A percentile compares a stretch with the other conserved stretches of the same genome.
These are phyloP conservation scores for Cotesia glomerata DNA, from an alignment of 1,140 invertebrate genomes.

Conservation along the genomic window DNA sequence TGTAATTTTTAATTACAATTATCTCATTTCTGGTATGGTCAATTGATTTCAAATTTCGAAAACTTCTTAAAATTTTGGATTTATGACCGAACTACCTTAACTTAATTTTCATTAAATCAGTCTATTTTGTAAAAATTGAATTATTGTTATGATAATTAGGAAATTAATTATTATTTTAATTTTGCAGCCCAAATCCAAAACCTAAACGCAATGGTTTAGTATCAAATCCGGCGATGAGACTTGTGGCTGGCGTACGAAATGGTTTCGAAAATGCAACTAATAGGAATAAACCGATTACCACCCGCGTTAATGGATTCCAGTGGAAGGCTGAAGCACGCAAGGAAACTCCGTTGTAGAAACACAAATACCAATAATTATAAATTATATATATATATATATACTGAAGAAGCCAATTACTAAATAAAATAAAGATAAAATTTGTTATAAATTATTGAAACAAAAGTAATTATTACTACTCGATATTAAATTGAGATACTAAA, in stretches of 20 bases:
- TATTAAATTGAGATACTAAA: conserved; percentile 25
- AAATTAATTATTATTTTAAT: neutral
- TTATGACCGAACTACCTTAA: too few relatives aligned
- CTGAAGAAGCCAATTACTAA: conserved; percentile 22
- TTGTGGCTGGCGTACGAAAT: conserved; percentile 73
- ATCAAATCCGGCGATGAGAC: conserved; percentile 86
- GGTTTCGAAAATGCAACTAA: conserved; percentile 69
- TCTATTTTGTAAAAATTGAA: conserved; percentile 41
- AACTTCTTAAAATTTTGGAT: too few relatives aligned
- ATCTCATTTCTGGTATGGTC: too few relatives aligned
- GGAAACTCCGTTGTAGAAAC: conserved; percentile 61
- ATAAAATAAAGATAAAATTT: conserved; percentile 19
- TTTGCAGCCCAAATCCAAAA: conserved; percentile 65
- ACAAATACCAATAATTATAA: neutral
- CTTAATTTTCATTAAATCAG: too few relatives aligned
- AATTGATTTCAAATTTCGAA: too few relatives aligned
- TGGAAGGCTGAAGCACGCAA: conserved; percentile 61
- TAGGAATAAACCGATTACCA: conserved; percentile 61
- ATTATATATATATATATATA: neutral
- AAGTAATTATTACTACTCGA: too few relatives aligned
- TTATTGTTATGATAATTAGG: conserved; percentile 27
- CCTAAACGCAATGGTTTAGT: conserved; percentile 87
- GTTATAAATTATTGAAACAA: neutral
- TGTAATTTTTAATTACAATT: too few relatives aligned
- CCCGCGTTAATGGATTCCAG: conserved; percentile 62